These are phyloP conservation scores for Steinernema scapterisci DNA, from an alignment of 2,888 invertebrate genomes.

Conservation along the genomic window DNA sequence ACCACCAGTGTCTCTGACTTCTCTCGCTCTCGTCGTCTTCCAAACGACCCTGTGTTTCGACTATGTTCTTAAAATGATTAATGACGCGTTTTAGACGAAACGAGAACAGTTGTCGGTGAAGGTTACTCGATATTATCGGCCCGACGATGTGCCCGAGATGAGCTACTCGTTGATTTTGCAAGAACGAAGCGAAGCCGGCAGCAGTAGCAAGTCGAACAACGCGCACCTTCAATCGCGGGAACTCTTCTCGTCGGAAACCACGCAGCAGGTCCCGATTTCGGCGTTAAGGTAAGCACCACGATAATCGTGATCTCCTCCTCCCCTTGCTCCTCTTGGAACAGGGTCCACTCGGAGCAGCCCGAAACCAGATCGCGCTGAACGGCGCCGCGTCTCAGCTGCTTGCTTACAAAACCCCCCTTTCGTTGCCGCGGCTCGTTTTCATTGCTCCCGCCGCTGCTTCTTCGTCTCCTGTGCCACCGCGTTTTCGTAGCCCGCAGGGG, in stretches of 20 bases:
- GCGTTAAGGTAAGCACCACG: conserved; percentile 69
- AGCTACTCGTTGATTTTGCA: conserved; percentile 53
- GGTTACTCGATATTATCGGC: conserved; percentile 73
- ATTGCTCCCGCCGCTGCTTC: too few species aligned
- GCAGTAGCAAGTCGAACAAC: conserved; percentile 37
- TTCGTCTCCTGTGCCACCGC: too few species aligned
- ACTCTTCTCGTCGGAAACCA: conserved; percentile 72
- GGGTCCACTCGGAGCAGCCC: too few species aligned
- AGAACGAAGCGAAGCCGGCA: conserved; percentile 40
- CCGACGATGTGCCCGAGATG: conserved; percentile 72
- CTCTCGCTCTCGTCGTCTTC: background rate
- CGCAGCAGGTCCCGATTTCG: conserved; percentile 71
- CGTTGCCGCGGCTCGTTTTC: too few species aligned
- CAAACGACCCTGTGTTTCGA: background rate
- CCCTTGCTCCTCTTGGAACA: background rate
- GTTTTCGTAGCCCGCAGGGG: too few species aligned
- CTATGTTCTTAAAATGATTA: background rate
- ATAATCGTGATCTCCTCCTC: background rate
- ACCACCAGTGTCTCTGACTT: background rate
- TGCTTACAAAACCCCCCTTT: too few species aligned
- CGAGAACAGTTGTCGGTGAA: conserved; percentile 71
- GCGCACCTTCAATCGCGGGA: conserved; percentile 67
- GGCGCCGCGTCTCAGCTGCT: too few species aligned
- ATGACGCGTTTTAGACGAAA: conserved; percentile 69
- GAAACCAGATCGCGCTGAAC: too few species aligned